phyloP scores from a whole-genome alignment of 53 echinoderm and acorn worm genomes.

The Paracentrotus lividus region DNA sequence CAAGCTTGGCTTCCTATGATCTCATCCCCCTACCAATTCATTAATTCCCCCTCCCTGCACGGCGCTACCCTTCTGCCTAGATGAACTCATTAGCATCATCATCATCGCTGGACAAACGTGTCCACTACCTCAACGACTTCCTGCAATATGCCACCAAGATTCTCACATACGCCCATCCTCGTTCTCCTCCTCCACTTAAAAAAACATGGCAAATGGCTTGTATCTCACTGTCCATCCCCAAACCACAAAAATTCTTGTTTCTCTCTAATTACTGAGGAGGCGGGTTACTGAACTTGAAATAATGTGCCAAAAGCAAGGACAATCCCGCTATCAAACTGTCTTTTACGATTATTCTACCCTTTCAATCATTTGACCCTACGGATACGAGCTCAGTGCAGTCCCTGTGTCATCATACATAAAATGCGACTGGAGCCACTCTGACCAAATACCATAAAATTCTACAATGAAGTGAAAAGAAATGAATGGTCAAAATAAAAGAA shows the following conservation, averaged over 20 bases:
- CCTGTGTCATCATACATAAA: slow-evolving; percentile 4
- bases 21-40: slow-evolving; percentile 57
- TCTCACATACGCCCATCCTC: background rate
- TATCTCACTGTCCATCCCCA: background rate
- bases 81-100: slow-evolving; percentile 61
- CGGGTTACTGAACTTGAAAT: slow-evolving; percentile 45
- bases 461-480: background rate
- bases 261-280: background rate
- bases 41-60: slow-evolving; percentile 62
- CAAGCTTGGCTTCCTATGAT: slow-evolving; percentile 45
- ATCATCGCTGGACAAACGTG: slow-evolving; percentile 46
- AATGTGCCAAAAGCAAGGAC: background rate
- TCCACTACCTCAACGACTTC: slow-evolving; percentile 51
- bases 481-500: slow-evolving; percentile 24
- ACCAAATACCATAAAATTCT: slow-evolving; percentile 51
- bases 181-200: no score
- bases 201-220: slow-evolving; percentile 32
- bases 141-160: slow-evolving; percentile 52
- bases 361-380: background rate
- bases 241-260: slow-evolving; percentile 18
- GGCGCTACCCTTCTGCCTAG: slow-evolving; percentile 23
- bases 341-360: slow-evolving; percentile 30
- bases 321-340: slow-evolving; percentile 47
- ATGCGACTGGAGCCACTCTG: no score
- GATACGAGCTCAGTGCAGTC: background rate